Conservation (phyloP, 2,113 vertebrate species). For the Penelope pileata region DNA sequence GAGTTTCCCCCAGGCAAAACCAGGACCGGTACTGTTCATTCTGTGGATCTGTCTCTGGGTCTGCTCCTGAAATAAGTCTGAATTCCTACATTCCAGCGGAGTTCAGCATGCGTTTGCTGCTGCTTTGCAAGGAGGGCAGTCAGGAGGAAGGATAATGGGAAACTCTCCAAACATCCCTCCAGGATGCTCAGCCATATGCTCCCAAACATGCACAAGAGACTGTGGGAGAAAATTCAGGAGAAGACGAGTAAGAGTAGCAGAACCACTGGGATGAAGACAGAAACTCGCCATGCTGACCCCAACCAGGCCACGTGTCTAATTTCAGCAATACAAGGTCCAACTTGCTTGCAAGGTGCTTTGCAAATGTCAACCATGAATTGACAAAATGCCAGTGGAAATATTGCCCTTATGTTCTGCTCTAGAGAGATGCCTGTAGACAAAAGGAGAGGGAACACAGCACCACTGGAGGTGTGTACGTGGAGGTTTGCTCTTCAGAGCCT, state of each 20-base stretch:
- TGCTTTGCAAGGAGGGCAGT: not conserved
- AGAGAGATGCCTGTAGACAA: not conserved
- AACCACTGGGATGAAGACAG: not conserved
- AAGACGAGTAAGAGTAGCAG: not conserved
- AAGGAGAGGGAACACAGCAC: not conserved
- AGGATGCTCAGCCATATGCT: too few species aligned
- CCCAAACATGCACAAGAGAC: not conserved
- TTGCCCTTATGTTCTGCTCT: not conserved
- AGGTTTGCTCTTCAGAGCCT: not conserved
- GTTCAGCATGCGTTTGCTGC: not conserved
- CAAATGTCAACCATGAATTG: not conserved
- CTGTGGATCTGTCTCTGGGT: not conserved
- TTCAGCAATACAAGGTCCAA: not conserved
- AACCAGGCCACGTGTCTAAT: not conserved
- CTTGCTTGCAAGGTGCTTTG: not conserved
- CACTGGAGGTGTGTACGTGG: not conserved
- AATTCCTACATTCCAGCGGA: not conserved
- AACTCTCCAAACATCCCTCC: not conserved
- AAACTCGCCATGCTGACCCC: rapidly evolving
- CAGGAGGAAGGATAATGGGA: rapidly evolving
- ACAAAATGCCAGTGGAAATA: not conserved
- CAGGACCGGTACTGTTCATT: not conserved
- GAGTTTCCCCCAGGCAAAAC: not conserved
- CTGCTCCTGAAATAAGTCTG: not conserved
- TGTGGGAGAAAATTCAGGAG: not conserved